A percentile compares a stretch with the other conserved stretches of the same genome.
These are phyloP conservation scores for Pseudopleuronectes americanus DNA, from an alignment of 2,797 vertebrate species.

Conservation along the genomic window DNA sequence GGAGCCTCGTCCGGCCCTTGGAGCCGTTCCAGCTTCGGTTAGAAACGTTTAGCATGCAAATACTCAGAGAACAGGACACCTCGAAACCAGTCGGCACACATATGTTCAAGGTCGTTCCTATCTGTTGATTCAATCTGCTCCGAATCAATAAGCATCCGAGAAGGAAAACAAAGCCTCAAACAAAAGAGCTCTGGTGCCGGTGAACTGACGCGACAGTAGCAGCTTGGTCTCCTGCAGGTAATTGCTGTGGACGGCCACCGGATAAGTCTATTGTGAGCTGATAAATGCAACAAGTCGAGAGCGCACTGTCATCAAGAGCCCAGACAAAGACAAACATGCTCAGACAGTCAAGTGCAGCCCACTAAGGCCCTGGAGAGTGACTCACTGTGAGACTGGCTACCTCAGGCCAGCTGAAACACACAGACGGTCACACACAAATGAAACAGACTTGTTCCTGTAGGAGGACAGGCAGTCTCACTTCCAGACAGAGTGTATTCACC, in stretches of 20 bases:
- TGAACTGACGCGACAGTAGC: conserved; percentile 31
- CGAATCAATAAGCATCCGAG: conserved; percentile 64
- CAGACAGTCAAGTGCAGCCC: conserved; percentile 61
- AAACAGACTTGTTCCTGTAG: conserved; percentile 72
- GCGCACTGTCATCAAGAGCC: conserved; percentile 18
- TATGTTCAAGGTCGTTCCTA: conserved; percentile 51
- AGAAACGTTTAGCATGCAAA: conserved; percentile 46
- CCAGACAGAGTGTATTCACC: conserved; percentile 57
- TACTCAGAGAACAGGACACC: conserved; percentile 35
- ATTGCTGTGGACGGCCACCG: conserved; percentile 8
- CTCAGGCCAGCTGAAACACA: conserved; percentile 72
- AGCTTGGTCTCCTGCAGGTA: conserved; percentile 25
- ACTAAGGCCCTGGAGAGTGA: conserved; percentile 62
- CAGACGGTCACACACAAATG: conserved; percentile 73
- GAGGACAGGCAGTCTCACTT: conserved; percentile 65
- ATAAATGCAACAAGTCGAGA: conserved; percentile 48
- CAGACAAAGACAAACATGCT: conserved; percentile 60
- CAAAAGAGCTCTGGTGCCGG: conserved; percentile 18
- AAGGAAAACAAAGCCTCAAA: conserved; percentile 42
- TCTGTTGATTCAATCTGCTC: conserved; percentile 56
- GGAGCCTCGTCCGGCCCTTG: conserved; percentile 29
- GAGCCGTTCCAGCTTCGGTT: conserved; percentile 55
- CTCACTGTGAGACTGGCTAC: conserved; percentile 73
- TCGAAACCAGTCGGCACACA: conserved; percentile 36
- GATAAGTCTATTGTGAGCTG: conserved; percentile 20